A percentile compares a stretch with the other conserved stretches of the same genome.
Conservation (phyloP, 2,797 vertebrate species). For the Falco naumanni region DNA sequence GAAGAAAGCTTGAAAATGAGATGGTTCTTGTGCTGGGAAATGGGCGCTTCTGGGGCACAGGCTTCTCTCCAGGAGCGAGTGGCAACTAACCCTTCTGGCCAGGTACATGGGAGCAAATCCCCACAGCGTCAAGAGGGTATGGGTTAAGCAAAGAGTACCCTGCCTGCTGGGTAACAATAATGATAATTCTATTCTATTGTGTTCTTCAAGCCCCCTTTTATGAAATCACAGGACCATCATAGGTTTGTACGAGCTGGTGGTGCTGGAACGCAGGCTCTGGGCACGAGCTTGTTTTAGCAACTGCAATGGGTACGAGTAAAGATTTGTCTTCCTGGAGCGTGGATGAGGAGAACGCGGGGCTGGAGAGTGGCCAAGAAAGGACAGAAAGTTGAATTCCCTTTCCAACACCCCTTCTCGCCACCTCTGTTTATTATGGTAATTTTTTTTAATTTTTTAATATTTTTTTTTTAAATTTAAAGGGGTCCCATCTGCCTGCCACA, state of each 20-base stretch:
- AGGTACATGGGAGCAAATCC: fast-evolving
- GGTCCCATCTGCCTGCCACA: fast-evolving
- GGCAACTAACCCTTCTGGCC: background rate
- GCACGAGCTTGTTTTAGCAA: background rate
- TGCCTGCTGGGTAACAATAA: too few relatives aligned
- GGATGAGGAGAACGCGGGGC: background rate
- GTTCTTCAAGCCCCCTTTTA: background rate
- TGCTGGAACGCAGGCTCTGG: fast-evolving
- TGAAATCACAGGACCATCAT: fast-evolving
- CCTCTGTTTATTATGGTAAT: background rate
- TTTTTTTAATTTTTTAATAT: background rate
- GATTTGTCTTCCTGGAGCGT: background rate
- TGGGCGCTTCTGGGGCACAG: background rate
- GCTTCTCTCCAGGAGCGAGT: background rate
- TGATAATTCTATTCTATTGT: background rate
- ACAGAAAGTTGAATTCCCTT: background rate
- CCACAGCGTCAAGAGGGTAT: background rate
- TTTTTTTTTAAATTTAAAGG: background rate
- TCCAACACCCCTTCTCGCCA: background rate
- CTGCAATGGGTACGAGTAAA: background rate
- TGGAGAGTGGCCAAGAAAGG: background rate
- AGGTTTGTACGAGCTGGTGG: background rate
- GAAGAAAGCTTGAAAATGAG: background rate
- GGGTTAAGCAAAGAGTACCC: background rate
- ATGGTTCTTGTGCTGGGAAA: fast-evolving